Conservation (phyloP, 2,888 invertebrate species). For the Ectropis crepuscularia region DNA sequence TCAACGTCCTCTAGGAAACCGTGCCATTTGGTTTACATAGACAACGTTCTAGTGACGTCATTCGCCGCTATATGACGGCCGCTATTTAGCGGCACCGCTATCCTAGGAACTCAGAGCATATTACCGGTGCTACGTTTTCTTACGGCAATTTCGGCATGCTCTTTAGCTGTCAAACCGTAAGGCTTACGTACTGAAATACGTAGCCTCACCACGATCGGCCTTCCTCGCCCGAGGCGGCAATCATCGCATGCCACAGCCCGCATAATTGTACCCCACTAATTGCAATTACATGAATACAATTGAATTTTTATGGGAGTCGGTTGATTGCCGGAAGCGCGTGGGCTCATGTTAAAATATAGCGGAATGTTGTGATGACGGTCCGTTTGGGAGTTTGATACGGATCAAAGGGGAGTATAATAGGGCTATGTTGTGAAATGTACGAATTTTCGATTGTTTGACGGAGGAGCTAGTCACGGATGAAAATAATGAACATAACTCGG, state of each 20-base stretch:
- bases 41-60: too few relatives aligned
- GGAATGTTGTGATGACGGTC: slow-evolving; percentile 20
- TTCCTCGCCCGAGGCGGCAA: slow-evolving; percentile 8
- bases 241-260: slow-evolving; percentile 13
- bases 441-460: neutral
- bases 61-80: too few relatives aligned
- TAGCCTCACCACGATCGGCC: neutral
- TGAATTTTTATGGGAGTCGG: slow-evolving; percentile 35
- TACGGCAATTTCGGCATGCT: too few relatives aligned
- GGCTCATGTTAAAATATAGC: slow-evolving; percentile 15
- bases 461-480: too few relatives aligned
- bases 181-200: too few relatives aligned
- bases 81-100: too few relatives aligned
- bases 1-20: too few relatives aligned
- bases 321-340: slow-evolving; percentile 42
- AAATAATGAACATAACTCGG: too few relatives aligned
- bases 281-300: slow-evolving; percentile 38
- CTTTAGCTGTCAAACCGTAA: too few relatives aligned
- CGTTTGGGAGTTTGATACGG: slow-evolving; percentile 14
- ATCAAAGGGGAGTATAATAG: slow-evolving; percentile 6
- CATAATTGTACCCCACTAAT: slow-evolving; percentile 37
- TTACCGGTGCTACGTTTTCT: too few relatives aligned
- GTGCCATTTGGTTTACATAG: too few relatives aligned
- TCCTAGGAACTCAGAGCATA: too few relatives aligned
- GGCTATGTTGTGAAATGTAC: neutral